Conservation (phyloP, 2,797 vertebrate genomes). For the Anabacerthia variegaticeps region DNA sequence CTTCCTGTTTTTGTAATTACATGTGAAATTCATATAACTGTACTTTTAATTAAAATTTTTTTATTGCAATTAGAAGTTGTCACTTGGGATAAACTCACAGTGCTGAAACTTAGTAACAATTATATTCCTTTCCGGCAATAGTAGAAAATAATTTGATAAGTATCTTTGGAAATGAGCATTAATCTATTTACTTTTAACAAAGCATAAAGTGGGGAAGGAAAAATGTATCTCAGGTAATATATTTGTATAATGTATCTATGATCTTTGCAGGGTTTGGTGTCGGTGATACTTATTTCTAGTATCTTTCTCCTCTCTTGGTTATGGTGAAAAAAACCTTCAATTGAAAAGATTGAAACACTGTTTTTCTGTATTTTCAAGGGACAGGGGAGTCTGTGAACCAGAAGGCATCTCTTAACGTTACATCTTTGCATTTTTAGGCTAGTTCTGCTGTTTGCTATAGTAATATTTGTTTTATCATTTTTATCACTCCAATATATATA, state of each 20-base stretch:
- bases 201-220: background rate
- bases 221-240: constrained; percentile 60
- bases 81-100: constrained; percentile 55
- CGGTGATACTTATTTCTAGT: constrained; percentile 17
- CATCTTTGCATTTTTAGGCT: constrained; percentile 56
- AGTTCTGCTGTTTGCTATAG: constrained; percentile 51
- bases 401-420: constrained; percentile 21
- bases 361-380: constrained; percentile 46
- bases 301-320: constrained; percentile 25
- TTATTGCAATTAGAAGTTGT: constrained; percentile 59
- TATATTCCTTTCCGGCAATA: constrained; percentile 40
- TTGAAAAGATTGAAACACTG: background rate
- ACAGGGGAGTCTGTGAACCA: constrained; percentile 11
- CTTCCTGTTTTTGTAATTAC: constrained; percentile 13
- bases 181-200: background rate
- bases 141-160: constrained; percentile 58
- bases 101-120: constrained; percentile 59
- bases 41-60: constrained; percentile 33
- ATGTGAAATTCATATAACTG: constrained; percentile 28
- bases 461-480: constrained; percentile 68
- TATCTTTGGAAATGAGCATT: background rate
- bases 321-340: constrained; percentile 23
- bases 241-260: constrained; percentile 37
- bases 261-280: constrained; percentile 44
- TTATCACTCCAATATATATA: constrained; percentile 63